Conservation (phyloP, 2,797 vertebrate species). For the Sebastes minor region DNA sequence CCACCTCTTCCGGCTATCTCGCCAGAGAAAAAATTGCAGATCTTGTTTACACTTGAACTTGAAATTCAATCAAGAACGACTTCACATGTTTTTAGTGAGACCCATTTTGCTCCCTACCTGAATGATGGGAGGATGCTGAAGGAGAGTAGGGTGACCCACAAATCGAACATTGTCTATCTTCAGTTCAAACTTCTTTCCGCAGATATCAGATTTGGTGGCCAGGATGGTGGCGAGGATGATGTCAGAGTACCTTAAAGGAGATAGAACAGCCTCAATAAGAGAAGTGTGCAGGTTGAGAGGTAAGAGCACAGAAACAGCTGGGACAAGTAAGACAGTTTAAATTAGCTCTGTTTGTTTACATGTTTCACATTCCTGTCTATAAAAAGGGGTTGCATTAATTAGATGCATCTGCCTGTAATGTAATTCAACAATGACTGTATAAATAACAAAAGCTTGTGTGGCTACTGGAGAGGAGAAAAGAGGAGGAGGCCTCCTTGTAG, state of each 20-base stretch:
- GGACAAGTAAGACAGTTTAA: conserved; percentile 26
- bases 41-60: background rate
- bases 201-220: conserved; percentile 99
- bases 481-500: conserved; percentile 56
- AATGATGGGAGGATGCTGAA: conserved; percentile 89
- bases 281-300: background rate
- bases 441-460: conserved; percentile 46
- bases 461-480: conserved; percentile 56
- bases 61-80: background rate
- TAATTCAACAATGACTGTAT: conserved; percentile 36
- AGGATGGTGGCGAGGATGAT: conserved; percentile 97
- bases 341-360: conserved; percentile 45
- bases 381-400: conserved; percentile 48
- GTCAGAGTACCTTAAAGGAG: conserved; percentile 91
- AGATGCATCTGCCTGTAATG: conserved; percentile 49
- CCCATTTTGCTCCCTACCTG: conserved; percentile 81
- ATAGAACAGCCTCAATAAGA: background rate
- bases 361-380: conserved; percentile 40
- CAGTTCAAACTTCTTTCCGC: conserved; percentile 97
- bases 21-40: background rate
- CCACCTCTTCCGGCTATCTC: background rate
- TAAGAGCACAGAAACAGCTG: conserved; percentile 6
- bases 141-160: conserved; percentile 95
- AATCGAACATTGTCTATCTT: conserved; percentile 99
- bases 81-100: background rate